A percentile compares a stretch with the other conserved stretches of the same genome.
phyloP scores from a whole-genome alignment of 2,113 vertebrate genomes.

The Neotragus pygmaeus region DNA sequence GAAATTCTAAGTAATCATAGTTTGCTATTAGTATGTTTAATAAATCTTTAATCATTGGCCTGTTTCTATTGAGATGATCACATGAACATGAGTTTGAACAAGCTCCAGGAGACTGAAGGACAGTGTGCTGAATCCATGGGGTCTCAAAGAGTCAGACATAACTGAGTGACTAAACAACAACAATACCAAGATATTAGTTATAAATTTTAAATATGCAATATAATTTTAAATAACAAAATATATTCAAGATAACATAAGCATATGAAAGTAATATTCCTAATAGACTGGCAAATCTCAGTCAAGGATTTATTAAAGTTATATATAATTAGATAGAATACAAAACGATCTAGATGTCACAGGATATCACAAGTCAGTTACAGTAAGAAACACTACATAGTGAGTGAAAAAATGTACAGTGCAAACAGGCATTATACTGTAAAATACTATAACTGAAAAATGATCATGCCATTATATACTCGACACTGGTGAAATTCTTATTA shows the following conservation, averaged over 20 bases:
- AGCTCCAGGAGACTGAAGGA: neutral
- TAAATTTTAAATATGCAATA: neutral
- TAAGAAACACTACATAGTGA: neutral
- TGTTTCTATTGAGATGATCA: neutral
- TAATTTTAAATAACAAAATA: neutral
- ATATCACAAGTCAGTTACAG: neutral
- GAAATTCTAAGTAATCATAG: neutral
- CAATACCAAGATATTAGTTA: neutral
- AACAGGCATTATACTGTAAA: neutral
- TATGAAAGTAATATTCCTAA: neutral
- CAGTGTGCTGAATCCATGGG: neutral
- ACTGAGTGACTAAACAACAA: neutral
- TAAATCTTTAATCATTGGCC: neutral
- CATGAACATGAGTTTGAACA: neutral
- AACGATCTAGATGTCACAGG: neutral
- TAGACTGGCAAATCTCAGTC: neutral
- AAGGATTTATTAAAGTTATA: neutral
- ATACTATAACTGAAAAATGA: neutral
- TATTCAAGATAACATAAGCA: neutral
- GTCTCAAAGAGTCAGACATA: neutral
- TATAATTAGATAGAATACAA: neutral
- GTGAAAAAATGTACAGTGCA: neutral
- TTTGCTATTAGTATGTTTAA: neutral
- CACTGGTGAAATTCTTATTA: neutral
- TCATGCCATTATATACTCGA: slow-evolving; percentile 4